Conservation (phyloP, 2,113 vertebrate genomes). For the Lepidothrix coronata region DNA sequence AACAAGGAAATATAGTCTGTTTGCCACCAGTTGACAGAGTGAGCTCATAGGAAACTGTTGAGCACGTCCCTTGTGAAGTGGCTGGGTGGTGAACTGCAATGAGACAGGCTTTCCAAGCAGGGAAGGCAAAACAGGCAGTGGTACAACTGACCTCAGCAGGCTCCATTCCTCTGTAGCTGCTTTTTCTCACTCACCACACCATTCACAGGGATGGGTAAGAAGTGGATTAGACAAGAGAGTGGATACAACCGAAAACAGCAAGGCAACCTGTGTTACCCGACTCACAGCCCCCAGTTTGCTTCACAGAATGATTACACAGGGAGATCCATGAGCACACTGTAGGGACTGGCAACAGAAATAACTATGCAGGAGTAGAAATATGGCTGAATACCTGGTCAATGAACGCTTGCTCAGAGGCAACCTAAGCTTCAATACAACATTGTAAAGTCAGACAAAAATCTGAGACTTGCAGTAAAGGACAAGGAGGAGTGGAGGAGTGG, state of each 20-base stretch:
- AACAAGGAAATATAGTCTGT: neutral
- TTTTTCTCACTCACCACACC: neutral
- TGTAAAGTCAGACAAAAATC: neutral
- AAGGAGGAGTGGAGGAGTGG: neutral
- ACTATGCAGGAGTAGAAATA: neutral
- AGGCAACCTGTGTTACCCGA: neutral
- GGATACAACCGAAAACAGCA: neutral
- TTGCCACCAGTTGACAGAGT: neutral
- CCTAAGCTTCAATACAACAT: neutral
- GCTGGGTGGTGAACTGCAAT: neutral
- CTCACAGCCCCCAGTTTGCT: fast-evolving
- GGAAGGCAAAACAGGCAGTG: neutral
- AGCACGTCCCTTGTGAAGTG: neutral
- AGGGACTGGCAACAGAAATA: neutral
- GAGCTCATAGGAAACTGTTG: neutral
- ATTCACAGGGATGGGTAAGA: fast-evolving
- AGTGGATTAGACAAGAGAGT: neutral
- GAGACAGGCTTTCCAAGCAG: neutral
- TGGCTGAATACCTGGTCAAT: neutral
- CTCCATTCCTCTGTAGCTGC: neutral
- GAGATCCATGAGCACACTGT: fast-evolving
- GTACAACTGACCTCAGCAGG: neutral
- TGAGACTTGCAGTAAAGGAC: neutral
- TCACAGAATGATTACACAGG: neutral
- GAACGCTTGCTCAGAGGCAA: neutral